A percentile compares a stretch with the other conserved stretches of the same genome.
Evolutionary conservation across 64 coral and sea anemone genomes (phyloP).

Genomic region (Stichodactyla helianthus): DNA sequence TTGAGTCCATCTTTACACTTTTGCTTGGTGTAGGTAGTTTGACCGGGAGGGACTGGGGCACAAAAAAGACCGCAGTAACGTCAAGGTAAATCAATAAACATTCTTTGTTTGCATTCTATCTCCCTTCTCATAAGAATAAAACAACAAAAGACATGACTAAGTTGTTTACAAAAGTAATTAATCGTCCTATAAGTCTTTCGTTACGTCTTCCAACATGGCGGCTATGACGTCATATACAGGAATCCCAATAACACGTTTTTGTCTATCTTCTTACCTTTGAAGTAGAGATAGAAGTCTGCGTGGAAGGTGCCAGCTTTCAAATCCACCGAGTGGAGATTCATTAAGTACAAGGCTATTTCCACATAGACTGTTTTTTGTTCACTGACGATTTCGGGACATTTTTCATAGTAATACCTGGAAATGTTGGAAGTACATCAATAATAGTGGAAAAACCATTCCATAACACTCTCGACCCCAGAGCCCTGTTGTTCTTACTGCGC

Average conservation of each 20-base stretch:
- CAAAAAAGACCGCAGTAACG: too few relatives aligned
- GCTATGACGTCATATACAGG: too few relatives aligned
- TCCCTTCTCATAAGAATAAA: too few relatives aligned
- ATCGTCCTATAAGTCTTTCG: too few relatives aligned
- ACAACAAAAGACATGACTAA: too few relatives aligned
- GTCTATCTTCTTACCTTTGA: slow-evolving; percentile 53
- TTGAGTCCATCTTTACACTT: slow-evolving; percentile 95
- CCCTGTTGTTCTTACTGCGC: too few relatives aligned
- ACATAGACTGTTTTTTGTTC: slow-evolving; percentile 99
- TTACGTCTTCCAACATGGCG: too few relatives aligned
- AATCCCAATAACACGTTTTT: too few relatives aligned
- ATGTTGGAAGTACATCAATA: neutral
- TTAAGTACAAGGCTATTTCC: slow-evolving; percentile 92
- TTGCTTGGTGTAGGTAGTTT: slow-evolving; percentile 99
- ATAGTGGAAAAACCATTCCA: neutral
- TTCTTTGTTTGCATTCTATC: too few relatives aligned
- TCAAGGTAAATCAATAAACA: too few relatives aligned
- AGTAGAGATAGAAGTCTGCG: slow-evolving; percentile 97
- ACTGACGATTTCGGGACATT: slow-evolving; percentile 94
- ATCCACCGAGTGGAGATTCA: slow-evolving; percentile 96
- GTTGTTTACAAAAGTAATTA: too few relatives aligned
- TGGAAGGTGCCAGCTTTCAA: slow-evolving; percentile 96
- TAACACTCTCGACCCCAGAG: too few relatives aligned
- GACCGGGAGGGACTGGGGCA: slow-evolving; percentile 80
- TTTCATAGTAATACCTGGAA: slow-evolving; percentile 98